Base-by-base conservation (phyloP, 2,113 vertebrate species). In the Halcyon senegalensis region DNA sequence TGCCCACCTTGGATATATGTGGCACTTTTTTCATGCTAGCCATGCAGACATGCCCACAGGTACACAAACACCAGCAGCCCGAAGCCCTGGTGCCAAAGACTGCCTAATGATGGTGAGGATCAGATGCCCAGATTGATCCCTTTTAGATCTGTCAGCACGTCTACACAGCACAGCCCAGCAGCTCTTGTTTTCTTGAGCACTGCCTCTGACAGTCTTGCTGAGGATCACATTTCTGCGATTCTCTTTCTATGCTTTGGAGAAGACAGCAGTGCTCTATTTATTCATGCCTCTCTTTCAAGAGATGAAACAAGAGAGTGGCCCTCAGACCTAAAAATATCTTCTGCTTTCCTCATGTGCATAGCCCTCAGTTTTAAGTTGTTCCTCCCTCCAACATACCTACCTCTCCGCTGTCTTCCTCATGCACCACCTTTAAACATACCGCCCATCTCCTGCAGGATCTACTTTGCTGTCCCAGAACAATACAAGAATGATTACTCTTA, bases 321-420 rank as follows among this genome's bases (percentile, higher is more conserved):
- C 55, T 95, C 67, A 93, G 63, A 64, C 75, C 90, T 91, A 91
- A 94, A 94, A 76, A 95, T 85, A 76, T 16, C 56, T 21, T 20
- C 56, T 81, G 39, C 83, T 84, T 87, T 63, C 43, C 60, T 63
- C 68, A 64, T 48, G 27, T 48, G 75, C 75, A 66, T 53, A 94
- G 30, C 21, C 37, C 37, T 77, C 43, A 10, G 10, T 72, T 80
- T 76, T 37, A 90, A 53, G 15, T 33, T 74, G 44, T 55, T 96
- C 24, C 55, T 90, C 37, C 21, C 25, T 90, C 44, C 35, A 17
- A 58, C 33, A 21, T 37, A 31, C 37, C 74, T 33, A 79, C 44
- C 46, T 70, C 75, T 55, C 23, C 44, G 13, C 60, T n/a, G 4
- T 27, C 83, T 21, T 67, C 43, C 51, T 77, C 31, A 11, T 1